Conservation (phyloP, 2,113 vertebrate genomes). For the Copsychus sechellarum region DNA sequence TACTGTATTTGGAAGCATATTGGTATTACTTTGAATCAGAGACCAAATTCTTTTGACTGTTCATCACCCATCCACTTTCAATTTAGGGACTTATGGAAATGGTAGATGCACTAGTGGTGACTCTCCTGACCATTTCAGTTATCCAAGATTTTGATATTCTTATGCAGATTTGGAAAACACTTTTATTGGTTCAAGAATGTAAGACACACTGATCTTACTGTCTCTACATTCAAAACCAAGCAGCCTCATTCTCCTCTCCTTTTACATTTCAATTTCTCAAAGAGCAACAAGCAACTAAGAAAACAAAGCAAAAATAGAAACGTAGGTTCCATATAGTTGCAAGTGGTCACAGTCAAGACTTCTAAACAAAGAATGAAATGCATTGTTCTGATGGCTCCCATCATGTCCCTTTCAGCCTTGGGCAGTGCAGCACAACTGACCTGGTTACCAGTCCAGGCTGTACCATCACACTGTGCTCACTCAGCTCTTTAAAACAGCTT, state of each 20-base stretch:
- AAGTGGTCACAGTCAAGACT: neutral
- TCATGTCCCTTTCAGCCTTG: neutral
- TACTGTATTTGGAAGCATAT: neutral
- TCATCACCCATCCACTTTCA: slow-evolving; percentile 6
- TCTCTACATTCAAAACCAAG: neutral
- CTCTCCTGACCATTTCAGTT: slow-evolving; percentile 50
- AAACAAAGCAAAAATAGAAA: neutral
- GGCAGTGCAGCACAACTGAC: neutral
- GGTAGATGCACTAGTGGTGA: slow-evolving; percentile 27
- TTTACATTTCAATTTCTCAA: neutral
- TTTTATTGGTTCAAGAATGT: neutral
- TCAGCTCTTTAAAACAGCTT: neutral
- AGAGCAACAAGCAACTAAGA: neutral
- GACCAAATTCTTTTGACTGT: slow-evolving; percentile 37
- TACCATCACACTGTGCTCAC: neutral
- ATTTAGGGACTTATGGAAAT: slow-evolving; percentile 27
- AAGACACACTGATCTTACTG: neutral
- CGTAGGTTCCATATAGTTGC: neutral
- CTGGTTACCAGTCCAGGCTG: neutral
- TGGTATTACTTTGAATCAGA: slow-evolving; percentile 41
- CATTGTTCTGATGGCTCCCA: neutral
- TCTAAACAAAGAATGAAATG: neutral
- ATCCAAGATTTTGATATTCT: slow-evolving; percentile 34
- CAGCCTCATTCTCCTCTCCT: neutral
- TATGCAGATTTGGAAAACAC: slow-evolving; percentile 11